phyloP scores from a whole-genome alignment of 1,140 invertebrate species.

The Zaprionus nigranus region DNA sequence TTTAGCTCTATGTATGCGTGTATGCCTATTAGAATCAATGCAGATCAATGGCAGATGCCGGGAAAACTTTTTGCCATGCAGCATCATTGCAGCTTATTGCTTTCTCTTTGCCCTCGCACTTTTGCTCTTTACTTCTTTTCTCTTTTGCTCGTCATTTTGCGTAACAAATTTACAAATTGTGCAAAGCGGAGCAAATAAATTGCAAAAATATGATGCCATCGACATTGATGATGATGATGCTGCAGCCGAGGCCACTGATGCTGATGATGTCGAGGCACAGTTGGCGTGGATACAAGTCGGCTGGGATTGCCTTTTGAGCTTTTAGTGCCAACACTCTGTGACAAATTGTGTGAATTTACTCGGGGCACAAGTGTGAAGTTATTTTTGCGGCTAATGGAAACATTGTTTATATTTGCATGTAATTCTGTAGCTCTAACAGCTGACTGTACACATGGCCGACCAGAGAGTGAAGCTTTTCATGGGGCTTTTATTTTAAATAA shows the following conservation, averaged over 20 bases:
- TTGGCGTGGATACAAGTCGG: not conserved
- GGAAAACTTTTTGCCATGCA: constrained; percentile 33
- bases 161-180: constrained; percentile 76
- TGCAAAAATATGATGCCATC: constrained; percentile 66
- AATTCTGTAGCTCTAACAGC: too few relatives aligned
- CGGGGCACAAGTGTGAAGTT: too few relatives aligned
- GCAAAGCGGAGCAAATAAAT: constrained; percentile 62
- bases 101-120: constrained; percentile 46
- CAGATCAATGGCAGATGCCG: constrained; percentile 67
- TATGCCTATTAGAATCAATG: constrained; percentile 59
- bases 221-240: constrained; percentile 52
- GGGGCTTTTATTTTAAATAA: too few relatives aligned
- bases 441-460: too few relatives aligned
- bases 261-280: constrained; percentile 21
- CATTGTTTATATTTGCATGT: too few relatives aligned
- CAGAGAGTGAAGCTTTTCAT: too few relatives aligned
- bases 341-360: constrained; percentile 38
- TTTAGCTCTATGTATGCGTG: constrained; percentile 21
- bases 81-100: constrained; percentile 47
- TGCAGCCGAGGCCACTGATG: constrained; percentile 18
- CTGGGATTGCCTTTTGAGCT: constrained; percentile 28
- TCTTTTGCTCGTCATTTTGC: constrained; percentile 51
- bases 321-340: constrained; percentile 17
- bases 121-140: constrained; percentile 46
- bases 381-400: not conserved